A percentile compares a stretch with the other conserved stretches of the same genome.
These are phyloP conservation scores for Saxidomus purpurata DNA, from an alignment of 1,140 invertebrate genomes.

Conservation along the genomic window DNA sequence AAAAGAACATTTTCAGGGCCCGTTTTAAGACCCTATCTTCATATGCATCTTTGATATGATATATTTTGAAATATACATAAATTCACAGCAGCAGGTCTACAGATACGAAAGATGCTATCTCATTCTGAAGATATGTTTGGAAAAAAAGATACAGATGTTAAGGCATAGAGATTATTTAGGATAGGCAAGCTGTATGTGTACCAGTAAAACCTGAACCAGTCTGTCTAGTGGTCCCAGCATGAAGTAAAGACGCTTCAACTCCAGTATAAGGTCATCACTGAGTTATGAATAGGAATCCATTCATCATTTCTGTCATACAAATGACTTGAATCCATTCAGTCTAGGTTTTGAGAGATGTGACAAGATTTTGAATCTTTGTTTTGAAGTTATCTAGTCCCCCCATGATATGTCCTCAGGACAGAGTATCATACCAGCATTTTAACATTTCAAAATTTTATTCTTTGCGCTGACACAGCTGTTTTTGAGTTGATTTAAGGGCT, in stretches of 20 bases:
- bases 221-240: neutral
- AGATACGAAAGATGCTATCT: conserved; percentile 1
- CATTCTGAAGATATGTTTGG: neutral
- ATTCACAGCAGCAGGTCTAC: neutral
- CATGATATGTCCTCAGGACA: too few species aligned
- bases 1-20: conserved; percentile 1
- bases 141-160: conserved; percentile 2
- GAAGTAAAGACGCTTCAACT: neutral
- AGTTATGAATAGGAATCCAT: neutral
- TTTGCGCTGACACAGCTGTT: too few species aligned
- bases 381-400: too few species aligned
- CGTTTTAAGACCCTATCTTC: neutral
- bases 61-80: conserved; percentile 6
- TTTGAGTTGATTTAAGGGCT: too few species aligned
- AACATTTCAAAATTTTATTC: too few species aligned
- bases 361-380: too few species aligned
- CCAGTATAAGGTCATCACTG: neutral
- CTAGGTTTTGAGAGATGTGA: neutral
- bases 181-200: neutral
- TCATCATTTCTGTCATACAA: neutral
- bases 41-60: neutral
- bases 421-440: too few species aligned
- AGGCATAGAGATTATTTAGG: neutral
- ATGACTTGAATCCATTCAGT: neutral
- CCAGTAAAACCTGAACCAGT: neutral